A percentile compares a stretch with the other conserved stretches of the same genome.
phyloP scores from a whole-genome alignment of 1,140 invertebrate genomes.

The Leucophenga varia region DNA sequence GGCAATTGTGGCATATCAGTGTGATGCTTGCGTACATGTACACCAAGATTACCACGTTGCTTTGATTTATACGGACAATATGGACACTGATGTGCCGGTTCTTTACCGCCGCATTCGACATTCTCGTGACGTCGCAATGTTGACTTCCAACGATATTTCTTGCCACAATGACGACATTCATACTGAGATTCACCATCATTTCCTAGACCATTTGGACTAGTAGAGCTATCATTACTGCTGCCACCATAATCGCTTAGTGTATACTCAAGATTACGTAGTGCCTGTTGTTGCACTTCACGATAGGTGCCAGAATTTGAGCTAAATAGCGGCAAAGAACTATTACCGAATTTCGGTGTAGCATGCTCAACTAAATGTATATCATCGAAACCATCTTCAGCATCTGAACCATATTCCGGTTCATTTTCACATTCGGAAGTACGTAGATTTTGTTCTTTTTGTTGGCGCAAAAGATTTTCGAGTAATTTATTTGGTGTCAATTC shows the following conservation, averaged over 20 bases:
- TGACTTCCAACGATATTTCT: constrained; percentile 79
- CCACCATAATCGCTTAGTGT: constrained; percentile 42
- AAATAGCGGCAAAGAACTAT: constrained; percentile 27
- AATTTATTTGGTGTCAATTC: constrained; percentile 38
- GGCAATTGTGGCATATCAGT: constrained; percentile 50
- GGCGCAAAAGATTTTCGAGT: constrained; percentile 43
- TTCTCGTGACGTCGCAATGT: constrained; percentile 79
- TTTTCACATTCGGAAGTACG: constrained; percentile 41
- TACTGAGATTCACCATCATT: constrained; percentile 68
- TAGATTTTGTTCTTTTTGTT: constrained; percentile 37
- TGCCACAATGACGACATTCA: constrained; percentile 76
- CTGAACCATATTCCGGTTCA: constrained; percentile 29
- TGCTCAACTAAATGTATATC: constrained; percentile 50
- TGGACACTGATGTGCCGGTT: constrained; percentile 77
- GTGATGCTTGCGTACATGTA: constrained; percentile 77
- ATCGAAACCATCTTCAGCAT: constrained; percentile 48
- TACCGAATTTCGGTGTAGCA: constrained; percentile 21
- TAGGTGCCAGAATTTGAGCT: constrained; percentile 16
- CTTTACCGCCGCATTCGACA: constrained; percentile 82
- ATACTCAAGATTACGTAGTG: constrained; percentile 46
- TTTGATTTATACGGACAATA: constrained; percentile 78
- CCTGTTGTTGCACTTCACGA: constrained; percentile 44
- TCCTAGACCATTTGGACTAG: constrained; percentile 44
- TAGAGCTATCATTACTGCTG: constrained; percentile 35
- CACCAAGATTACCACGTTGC: constrained; percentile 76